Base-by-base conservation (phyloP, 1,140 invertebrate species). In the Diabrotica virgifera region DNA sequence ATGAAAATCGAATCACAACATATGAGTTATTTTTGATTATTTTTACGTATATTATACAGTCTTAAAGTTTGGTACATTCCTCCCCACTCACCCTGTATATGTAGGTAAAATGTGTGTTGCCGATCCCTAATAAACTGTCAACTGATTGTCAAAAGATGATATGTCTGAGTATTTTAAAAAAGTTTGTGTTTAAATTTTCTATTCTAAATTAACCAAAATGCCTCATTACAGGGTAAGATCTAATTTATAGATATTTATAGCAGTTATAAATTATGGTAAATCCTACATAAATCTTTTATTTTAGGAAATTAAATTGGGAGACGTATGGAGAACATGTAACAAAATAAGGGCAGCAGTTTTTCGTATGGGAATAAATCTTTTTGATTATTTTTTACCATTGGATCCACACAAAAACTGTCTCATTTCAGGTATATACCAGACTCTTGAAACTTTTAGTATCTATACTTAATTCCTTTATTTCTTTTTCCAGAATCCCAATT, bases 281-380 rank as follows among this genome's bases (percentile, higher is more conserved):
- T 52, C 11, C 5, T 54, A 0, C 37, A 50, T 14, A 55, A 38
- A 36, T 24, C 35, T 52, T 14, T 14, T 14, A 55, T 73, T 75
- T 38, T 65, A 80, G 77, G 60, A 77, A 72, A 68, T 80, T 37
- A 79, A 75, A 69, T 70, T 82, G 37, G 66, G 71, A 5, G 82
- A 88, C 75, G 83, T 90, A 52, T 90, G 89, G 88, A 83, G 86
- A 70, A 87, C 84, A 38, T 89, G 87, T 78, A 89, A 90, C 77
- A 90, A 90, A 82, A 89, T 90, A 71, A 83, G 87, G 62, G 84
- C 86, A 5, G 85, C 87, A 2, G 83, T 85, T 52, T 89, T 87
- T 74, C 85, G 87, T 60, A 81, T 87, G 59, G 85, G 85, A 11
- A 82, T 89, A 55, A 86, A 89, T 77, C 80, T 90, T 60, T 87